Evolutionary conservation across 2,888 invertebrate genomes (phyloP).

Genomic region (Ecdyonurus torrentis): DNA sequence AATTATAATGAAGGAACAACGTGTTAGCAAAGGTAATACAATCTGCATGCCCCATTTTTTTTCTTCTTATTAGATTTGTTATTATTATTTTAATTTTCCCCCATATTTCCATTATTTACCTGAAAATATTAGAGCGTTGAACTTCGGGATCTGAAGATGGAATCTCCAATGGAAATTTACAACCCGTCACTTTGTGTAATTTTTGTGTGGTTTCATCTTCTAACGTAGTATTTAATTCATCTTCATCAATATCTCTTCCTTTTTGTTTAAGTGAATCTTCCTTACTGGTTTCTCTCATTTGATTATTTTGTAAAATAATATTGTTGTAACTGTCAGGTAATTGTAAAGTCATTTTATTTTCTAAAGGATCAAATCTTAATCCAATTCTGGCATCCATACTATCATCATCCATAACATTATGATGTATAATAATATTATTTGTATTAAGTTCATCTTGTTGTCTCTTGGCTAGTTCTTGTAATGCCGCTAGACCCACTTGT

Average conservation of each 20-base stretch:
- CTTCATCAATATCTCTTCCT: slow-evolving; percentile 15
- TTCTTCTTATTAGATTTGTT: too few relatives aligned
- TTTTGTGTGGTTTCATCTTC: background rate
- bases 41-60: background rate
- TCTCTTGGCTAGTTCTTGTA: slow-evolving; percentile 49
- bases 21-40: background rate
- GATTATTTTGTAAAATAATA: slow-evolving; percentile 18
- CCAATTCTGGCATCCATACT: slow-evolving; percentile 22
- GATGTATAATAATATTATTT: too few relatives aligned
- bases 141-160: slow-evolving; percentile 1
- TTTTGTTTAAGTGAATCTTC: slow-evolving; percentile 31
- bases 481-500: slow-evolving; percentile 56
- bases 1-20: background rate
- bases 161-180: slow-evolving; percentile 15
- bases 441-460: slow-evolving; percentile 33
- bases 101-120: slow-evolving; percentile 8
- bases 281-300: slow-evolving; percentile 33
- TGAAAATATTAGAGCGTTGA: slow-evolving; percentile 9
- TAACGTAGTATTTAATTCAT: background rate
- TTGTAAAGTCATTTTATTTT: background rate
- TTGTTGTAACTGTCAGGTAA: background rate
- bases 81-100: too few relatives aligned
- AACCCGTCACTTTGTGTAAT: slow-evolving; percentile 8
- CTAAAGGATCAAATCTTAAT: slow-evolving; percentile 25
- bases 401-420: slow-evolving; percentile 14